Evolutionary conservation across 64 coral and sea anemone genomes (phyloP), one percentile per base, ranked within the genome.

Genomic region (Hydrozoanthus tunicans): DNA sequence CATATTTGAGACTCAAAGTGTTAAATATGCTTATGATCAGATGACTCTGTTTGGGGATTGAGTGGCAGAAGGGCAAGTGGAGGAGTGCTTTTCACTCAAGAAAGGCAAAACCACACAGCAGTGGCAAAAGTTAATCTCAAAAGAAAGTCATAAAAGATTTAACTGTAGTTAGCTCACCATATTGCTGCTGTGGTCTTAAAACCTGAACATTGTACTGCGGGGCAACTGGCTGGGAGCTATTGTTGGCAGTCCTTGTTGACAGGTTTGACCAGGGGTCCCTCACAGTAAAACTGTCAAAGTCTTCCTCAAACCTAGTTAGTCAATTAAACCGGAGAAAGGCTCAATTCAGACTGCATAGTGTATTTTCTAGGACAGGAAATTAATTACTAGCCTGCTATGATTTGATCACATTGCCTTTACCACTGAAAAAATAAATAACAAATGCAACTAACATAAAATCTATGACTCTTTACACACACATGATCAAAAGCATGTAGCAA

Each of bases 181-280:
- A 93, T 7, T 93, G 86, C 56, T 93, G 92, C 6, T 90, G 75
- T 51, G 85, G 86, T 62, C 62, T 15, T 6, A 32, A 79, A 15
- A 79, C 64, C 84, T 23, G 76, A 15, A 14, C 6, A 15, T n/a
- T 17, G 20, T 70, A 5, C 9, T 81, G 82, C 17, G 59, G 56
- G 58, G 26, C 32, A 43, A 43, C 3, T 10, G 88, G 80, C 11
- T 61, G 52, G 7, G 79, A 52, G 53, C 70, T 91, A 15, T 93
- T 86, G n/a, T 80, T 94, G 56, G 77, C 32, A 7, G 84, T 43
- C 13, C 55, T 13, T 59, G 70, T 27, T 65, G 95, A 80, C 56
- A 96, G 62, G 68, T 89, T 91, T 62, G 95, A 93, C 95, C 95
- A 96, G 6, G 95, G 95, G 25, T 96, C 95, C 69, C 86, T 91